Percentiles rank a stretch among this genome's conserved stretches.
These are phyloP conservation scores for Cheirogaleus major DNA, from an alignment of 2,797 vertebrate species.

Conservation along the genomic window DNA sequence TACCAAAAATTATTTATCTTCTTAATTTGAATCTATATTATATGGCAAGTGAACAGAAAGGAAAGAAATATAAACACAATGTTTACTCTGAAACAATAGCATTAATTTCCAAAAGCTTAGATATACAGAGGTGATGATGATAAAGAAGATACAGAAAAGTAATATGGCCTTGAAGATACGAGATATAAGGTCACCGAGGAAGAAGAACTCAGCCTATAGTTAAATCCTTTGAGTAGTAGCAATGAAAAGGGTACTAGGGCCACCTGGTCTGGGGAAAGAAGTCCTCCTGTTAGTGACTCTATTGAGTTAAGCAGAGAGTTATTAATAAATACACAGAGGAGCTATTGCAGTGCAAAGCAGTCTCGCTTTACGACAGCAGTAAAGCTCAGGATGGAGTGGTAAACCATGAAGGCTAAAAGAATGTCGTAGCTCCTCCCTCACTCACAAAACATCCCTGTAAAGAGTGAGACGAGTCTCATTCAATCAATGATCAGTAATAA, in stretches of 20 bases:
- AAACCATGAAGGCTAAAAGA: neutral
- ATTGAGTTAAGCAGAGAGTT: neutral
- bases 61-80: neutral
- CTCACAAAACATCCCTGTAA: neutral
- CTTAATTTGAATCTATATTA: neutral
- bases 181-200: neutral
- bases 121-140: neutral
- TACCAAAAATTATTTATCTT: neutral
- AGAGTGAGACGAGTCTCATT: neutral
- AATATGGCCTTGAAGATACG: neutral
- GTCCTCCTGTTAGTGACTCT: neutral
- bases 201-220: neutral
- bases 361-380: neutral
- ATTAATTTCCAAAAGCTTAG: neutral
- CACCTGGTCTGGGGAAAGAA: neutral
- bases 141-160: neutral
- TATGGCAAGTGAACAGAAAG: neutral
- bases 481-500: neutral
- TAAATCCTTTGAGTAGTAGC: neutral
- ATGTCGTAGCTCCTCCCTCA: neutral
- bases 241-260: neutral
- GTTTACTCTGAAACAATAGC: neutral
- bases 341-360: neutral
- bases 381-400: neutral
- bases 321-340: neutral